Evolutionary conservation across 1,140 invertebrate species (phyloP), one percentile per base, ranked within the genome.

Genomic region (Rhyacophila brunnea): DNA sequence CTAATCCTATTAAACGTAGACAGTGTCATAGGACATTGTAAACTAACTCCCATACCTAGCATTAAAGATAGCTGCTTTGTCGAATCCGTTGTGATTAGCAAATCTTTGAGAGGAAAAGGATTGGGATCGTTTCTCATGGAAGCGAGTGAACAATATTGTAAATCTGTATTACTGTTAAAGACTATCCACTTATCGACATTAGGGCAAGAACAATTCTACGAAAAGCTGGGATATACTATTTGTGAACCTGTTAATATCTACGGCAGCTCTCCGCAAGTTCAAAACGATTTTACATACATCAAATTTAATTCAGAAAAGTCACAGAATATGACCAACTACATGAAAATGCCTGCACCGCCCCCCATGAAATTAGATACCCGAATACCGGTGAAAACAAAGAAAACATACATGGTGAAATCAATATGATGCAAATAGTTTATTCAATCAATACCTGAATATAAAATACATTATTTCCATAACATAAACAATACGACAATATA

Each of bases 151-250:
- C 78, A 87, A 53, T 89, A 89, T 77, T 81, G 82, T 67, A 74
- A 80, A 74, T 69, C 80, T 62, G 73, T 79, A 36, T 72, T 85
- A 62, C 78, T 75, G 65, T 81, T 85, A 67, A 80, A 80, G 70
- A 80, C 77, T 64, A 78, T 90, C 42, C 89, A 89, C 74, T 78
- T 92, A 65, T 86, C 86, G 28, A 91, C 89, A 2, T 85, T 85
- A 69, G 89, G 87, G 15, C 85, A 91, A 74, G 87, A 89, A 71
- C 73, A 79, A 34, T 92, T 92, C 74, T 92, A 92, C 67, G 69
- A 75, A 34, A 89, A 89, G 73, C 82, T 91, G 62, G 88, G 88
- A 20, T 92, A 91, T 67, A 72, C 69, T 23, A 68, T 81, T 52
- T 90, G 88, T 68, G 77, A 82, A 28, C 88, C 88, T 4, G 73